Evolutionary conservation across 1,140 invertebrate genomes (phyloP).

Genomic region (Prorops nasuta): DNA sequence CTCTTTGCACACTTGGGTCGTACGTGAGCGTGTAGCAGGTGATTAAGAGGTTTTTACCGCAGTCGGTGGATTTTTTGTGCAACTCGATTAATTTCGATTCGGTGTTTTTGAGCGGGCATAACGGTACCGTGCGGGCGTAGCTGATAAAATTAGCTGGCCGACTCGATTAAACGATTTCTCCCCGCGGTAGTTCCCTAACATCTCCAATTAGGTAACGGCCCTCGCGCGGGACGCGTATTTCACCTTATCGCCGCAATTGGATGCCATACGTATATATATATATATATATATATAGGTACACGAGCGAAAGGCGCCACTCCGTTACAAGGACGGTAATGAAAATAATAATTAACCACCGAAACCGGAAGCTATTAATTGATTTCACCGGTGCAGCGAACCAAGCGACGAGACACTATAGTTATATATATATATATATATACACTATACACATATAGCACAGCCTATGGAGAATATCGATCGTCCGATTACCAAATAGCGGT

Average conservation of each 20-base stretch:
- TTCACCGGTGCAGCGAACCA: not conserved
- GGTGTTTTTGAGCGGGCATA: not conserved
- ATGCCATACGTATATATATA: not conserved
- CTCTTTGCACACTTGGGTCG: not conserved
- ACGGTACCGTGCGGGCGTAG: not conserved
- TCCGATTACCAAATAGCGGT: too few relatives aligned
- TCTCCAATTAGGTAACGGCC: not conserved
- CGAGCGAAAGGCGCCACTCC: not conserved
- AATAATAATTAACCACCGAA: not conserved
- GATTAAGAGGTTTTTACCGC: too few relatives aligned
- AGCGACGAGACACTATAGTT: too few relatives aligned
- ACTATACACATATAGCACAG: too few relatives aligned
- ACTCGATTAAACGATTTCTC: not conserved
- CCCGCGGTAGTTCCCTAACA: not conserved
- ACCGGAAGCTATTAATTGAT: not conserved
- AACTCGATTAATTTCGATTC: not conserved
- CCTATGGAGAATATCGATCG: too few relatives aligned
- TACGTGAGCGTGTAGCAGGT: too few relatives aligned
- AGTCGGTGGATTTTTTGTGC: not conserved
- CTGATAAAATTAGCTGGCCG: not conserved
- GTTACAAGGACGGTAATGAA: not conserved
- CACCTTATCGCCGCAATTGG: not conserved
- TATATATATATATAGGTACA: too few relatives aligned
- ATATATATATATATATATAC: too few relatives aligned
- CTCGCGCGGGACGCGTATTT: not conserved